Conservation (phyloP, 2,888 invertebrate species). For the Lasioglossum zephyrum region DNA sequence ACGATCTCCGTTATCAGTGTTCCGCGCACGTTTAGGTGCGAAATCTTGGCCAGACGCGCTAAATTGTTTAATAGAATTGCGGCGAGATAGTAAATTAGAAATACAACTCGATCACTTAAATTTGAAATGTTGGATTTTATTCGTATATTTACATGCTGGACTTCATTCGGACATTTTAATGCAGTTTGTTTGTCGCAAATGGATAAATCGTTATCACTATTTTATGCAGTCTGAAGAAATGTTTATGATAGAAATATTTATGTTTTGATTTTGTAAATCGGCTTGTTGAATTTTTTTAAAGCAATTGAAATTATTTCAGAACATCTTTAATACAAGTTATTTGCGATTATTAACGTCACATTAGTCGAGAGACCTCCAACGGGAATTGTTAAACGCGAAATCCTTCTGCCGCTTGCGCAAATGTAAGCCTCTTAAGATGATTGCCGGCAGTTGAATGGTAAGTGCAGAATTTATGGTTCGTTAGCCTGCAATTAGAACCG, state of each 20-base stretch:
- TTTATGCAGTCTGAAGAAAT: neutral
- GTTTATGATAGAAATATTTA: too few relatives aligned
- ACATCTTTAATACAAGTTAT: neutral
- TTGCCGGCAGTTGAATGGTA: slow-evolving; percentile 43
- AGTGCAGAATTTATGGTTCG: slow-evolving; percentile 48
- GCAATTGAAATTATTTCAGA: neutral
- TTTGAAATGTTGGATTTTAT: neutral
- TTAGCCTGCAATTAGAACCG: slow-evolving; percentile 55
- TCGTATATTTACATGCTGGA: neutral
- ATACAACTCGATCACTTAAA: neutral
- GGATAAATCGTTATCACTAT: neutral
- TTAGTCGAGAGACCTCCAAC: neutral
- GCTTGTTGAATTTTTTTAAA: neutral
- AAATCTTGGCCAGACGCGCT: neutral
- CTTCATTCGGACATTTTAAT: neutral
- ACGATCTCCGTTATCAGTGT: neutral
- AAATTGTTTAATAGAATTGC: neutral
- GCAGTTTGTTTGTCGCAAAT: neutral
- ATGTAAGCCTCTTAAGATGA: slow-evolving; percentile 25
- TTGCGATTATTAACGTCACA: neutral
- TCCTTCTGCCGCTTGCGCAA: neutral
- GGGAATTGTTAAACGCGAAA: slow-evolving; percentile 4
- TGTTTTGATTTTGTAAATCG: neutral
- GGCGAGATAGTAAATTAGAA: neutral
- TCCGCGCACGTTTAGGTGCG: neutral